phyloP scores from a whole-genome alignment of 2,888 invertebrate genomes.

The Yponomeuta malinellus region DNA sequence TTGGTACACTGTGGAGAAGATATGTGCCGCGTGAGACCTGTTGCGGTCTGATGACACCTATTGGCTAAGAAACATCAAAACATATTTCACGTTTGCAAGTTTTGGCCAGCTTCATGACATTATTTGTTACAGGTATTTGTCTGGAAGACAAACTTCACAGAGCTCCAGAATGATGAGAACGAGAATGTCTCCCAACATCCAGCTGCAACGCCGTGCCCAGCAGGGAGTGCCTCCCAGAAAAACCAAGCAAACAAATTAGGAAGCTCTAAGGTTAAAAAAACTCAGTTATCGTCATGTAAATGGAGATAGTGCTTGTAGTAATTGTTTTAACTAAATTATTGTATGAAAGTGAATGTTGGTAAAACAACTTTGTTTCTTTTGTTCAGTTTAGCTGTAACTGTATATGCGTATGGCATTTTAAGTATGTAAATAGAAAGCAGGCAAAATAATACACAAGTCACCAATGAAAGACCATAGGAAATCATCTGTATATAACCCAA shows the following conservation, averaged over 20 bases:
- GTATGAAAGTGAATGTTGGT: constrained; percentile 16
- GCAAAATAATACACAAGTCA: no score
- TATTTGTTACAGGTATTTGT: constrained; percentile 58
- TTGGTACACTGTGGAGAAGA: no score
- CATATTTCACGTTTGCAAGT: no score
- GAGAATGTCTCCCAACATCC: constrained; percentile 49
- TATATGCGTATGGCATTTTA: no score
- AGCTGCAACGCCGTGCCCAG: constrained; percentile 32
- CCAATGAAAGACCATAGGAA: no score
- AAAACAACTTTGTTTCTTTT: no score
- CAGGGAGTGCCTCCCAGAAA: constrained; percentile 21
- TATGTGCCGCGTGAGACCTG: no score
- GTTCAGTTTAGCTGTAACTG: no score
- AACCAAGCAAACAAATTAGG: not conserved
- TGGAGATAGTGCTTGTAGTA: constrained; percentile 28
- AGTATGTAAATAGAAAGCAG: no score
- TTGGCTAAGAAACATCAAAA: no score
- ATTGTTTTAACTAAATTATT: not conserved
- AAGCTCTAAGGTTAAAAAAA: constrained; percentile 8
- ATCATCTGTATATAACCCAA: no score
- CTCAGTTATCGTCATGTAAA: constrained; percentile 24
- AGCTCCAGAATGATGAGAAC: constrained; percentile 45
- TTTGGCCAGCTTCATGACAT: not conserved
- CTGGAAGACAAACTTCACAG: constrained; percentile 73
- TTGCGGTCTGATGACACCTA: no score